Conservation (phyloP, 2,888 invertebrate species). For the Ligdia adustata region DNA sequence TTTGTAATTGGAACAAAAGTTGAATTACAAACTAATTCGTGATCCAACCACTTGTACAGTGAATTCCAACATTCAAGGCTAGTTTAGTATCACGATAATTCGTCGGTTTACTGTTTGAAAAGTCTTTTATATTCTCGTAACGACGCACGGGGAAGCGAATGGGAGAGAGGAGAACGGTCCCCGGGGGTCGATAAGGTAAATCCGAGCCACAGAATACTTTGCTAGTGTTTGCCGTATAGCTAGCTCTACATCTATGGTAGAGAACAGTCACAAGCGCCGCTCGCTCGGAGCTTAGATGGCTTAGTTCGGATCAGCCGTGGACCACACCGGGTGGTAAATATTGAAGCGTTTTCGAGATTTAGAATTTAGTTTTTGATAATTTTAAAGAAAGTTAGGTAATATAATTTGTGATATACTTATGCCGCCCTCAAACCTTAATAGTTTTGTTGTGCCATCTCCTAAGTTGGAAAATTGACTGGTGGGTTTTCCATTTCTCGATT, state of each 20-base stretch:
- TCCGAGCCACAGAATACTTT: slow-evolving; percentile 38
- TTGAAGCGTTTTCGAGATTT: slow-evolving; percentile 1
- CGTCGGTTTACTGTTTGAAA: slow-evolving; percentile 56
- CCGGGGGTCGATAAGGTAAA: slow-evolving; percentile 74
- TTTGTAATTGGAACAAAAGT: no score
- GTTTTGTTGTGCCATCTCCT: no score
- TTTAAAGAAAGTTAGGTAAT: no score
- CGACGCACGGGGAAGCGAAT: slow-evolving; percentile 40
- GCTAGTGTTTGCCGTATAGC: no score
- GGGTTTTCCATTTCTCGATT: no score
- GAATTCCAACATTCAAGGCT: slow-evolving; percentile 25
- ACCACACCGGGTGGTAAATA: slow-evolving; percentile 64
- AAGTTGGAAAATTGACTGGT: no score
- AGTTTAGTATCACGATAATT: slow-evolving; percentile 53
- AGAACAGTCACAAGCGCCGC: slow-evolving; percentile 61
- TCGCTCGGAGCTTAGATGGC: slow-evolving; percentile 48
- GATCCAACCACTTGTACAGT: slow-evolving; percentile 4
- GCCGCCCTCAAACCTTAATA: no score
- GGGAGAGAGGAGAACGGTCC: slow-evolving; percentile 53
- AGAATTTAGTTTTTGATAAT: slow-evolving; percentile 11
- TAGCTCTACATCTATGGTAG: slow-evolving; percentile 42
- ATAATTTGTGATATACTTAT: no score
- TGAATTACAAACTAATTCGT: no score
- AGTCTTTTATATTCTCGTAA: slow-evolving; percentile 66
- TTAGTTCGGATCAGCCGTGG: slow-evolving; percentile 56